Evolutionary conservation across 2,888 invertebrate genomes (phyloP), one percentile per base, ranked within the genome.

Genomic region (Epistrophe eligans): DNA sequence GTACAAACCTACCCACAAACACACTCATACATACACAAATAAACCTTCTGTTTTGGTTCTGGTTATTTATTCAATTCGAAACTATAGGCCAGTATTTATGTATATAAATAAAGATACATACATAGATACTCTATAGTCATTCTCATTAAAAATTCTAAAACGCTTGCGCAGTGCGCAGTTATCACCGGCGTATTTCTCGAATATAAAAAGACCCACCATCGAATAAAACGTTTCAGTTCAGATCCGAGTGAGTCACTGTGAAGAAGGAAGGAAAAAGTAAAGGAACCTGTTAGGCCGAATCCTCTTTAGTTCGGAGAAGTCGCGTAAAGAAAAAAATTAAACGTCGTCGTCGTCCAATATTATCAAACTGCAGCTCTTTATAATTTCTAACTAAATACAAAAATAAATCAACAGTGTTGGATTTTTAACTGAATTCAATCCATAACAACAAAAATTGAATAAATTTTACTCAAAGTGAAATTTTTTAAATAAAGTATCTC

Each of bases 91-190:
- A 17, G 24, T 24, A 64, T 40, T 19, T 50, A 70, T 10, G 45
- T 24, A 77, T 71, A 66, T 48, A 77, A 32, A 72, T 67, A 64
- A 43, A 64, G 57, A 64, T 70, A 52, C 50, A 19, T 77, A 50
- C 43, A 24, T 70, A 70, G 70, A 58, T 45, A 79, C 57, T 19
- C 67, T 45, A 62, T 45, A 62, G 64, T 71, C 83, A 76, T 83
- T 83, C 87, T 79, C 87, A 87, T 83, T 87, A 77, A 76, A 67
- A 83, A 87, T 87, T 87, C 87, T 87, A 76, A 79, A 83, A 83
- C 87, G 87, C 87, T 87, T 87, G 87, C 87, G 87, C 87, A 87
- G 71, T 87, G 87, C 87, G 87, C 87, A 87, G 87, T 87, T 87
- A 87, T 87, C 87, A 87, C 87, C 87, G 87, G 87, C 87, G 79